Conservation (phyloP, 2,888 invertebrate species). For the Drosophila quinaria region DNA sequence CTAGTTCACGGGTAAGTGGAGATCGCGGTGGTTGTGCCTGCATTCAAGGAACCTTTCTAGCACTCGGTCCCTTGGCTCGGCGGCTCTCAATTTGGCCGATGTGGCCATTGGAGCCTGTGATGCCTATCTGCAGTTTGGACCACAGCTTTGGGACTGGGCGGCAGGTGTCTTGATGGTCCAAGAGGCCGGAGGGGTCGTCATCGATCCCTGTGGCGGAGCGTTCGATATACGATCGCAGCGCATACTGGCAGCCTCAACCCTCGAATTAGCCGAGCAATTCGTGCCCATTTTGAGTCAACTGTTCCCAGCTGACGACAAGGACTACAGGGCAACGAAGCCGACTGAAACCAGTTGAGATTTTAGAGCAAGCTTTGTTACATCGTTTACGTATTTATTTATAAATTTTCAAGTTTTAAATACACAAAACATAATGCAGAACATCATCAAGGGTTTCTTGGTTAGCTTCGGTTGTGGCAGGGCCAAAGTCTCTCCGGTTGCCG, state of each 20-base stretch:
- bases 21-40: not conserved
- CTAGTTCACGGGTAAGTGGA: conserved; percentile 37
- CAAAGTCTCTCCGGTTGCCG: not conserved
- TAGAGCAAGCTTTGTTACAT: conserved; percentile 13
- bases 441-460: conserved; percentile 15
- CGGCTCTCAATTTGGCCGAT: conserved; percentile 96
- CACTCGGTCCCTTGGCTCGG: conserved; percentile 94
- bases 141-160: conserved; percentile 97
- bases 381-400: not conserved
- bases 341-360: not conserved
- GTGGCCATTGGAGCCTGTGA: conserved; percentile 96
- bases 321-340: not conserved
- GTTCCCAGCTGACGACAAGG: conserved; percentile 9
- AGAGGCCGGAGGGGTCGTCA: conserved; percentile 96
- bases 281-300: conserved; percentile 19
- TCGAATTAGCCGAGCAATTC: conserved; percentile 87
- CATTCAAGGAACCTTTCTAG: conserved; percentile 85
- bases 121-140: conserved; percentile 94
- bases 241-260: conserved; percentile 91
- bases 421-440: conserved; percentile 27
- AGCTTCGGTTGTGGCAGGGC: not conserved
- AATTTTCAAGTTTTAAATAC: conserved; percentile 9
- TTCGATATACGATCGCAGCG: conserved; percentile 93
- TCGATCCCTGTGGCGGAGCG: conserved; percentile 93
- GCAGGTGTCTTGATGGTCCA: conserved; percentile 94